These are phyloP conservation scores for Cephalopholis sonnerati DNA, from an alignment of 2,113 vertebrate species.

Conservation along the genomic window DNA sequence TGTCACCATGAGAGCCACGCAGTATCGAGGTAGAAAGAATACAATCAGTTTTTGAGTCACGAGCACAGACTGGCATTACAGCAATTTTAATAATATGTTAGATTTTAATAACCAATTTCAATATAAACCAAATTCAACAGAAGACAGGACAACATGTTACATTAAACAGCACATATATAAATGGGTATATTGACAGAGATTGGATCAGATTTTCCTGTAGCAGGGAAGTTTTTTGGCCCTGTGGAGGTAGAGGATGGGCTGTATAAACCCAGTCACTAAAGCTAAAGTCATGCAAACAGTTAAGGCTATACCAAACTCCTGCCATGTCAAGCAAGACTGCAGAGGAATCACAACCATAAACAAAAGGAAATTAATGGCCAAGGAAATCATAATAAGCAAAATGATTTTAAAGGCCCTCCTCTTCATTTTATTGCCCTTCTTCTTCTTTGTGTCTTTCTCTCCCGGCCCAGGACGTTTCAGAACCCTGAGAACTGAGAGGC, in stretches of 20 bases:
- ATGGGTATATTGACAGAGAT: not conserved
- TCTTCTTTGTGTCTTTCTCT: conserved; percentile 8
- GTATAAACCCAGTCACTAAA: conserved; percentile 4
- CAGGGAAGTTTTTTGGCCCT: not conserved
- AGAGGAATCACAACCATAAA: conserved; percentile 11
- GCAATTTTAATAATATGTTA: too few species aligned
- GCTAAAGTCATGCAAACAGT: not conserved
- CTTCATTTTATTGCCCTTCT: conserved; percentile 11
- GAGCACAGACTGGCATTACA: too few species aligned
- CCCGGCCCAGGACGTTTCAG: conserved; percentile 39
- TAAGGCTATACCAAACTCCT: fast-evolving
- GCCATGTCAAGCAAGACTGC: not conserved
- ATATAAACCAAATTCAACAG: not conserved
- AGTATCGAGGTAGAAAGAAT: too few species aligned
- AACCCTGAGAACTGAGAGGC: conserved; percentile 31
- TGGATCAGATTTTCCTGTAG: not conserved
- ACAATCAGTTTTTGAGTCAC: too few species aligned
- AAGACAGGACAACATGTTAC: too few species aligned
- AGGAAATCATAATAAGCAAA: not conserved
- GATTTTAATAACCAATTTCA: too few species aligned
- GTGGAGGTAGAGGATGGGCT: conserved; percentile 31
- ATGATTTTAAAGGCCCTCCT: conserved; percentile 38
- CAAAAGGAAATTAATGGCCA: conserved; percentile 13
- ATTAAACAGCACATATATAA: not conserved
- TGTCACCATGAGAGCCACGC: not conserved